These are phyloP conservation scores for Chinchilla lanigera DNA, from an alignment of 2,113 vertebrate genomes.

Conservation along the genomic window DNA sequence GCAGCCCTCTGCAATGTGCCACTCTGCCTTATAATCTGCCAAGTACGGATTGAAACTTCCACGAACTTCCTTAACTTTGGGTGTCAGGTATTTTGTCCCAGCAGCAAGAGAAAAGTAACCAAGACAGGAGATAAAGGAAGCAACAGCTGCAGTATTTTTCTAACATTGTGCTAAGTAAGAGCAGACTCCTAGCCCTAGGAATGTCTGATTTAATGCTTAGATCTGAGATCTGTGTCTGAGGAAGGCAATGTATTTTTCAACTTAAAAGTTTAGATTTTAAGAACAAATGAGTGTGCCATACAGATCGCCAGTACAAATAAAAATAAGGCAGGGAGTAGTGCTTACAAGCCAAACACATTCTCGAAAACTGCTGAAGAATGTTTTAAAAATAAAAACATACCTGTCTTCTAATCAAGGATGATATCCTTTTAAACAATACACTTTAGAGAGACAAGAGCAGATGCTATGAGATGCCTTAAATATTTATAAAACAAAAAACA, in stretches of 20 bases:
- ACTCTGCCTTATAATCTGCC: too few relatives aligned
- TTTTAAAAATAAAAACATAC: background rate
- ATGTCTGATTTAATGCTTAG: too few relatives aligned
- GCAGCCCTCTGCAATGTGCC: too few relatives aligned
- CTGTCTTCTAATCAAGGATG: background rate
- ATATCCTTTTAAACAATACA: background rate
- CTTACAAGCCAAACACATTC: background rate
- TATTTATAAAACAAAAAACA: constrained; percentile 33
- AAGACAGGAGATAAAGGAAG: background rate
- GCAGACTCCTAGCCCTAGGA: background rate
- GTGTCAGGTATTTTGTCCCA: too few relatives aligned
- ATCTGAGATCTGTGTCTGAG: background rate
- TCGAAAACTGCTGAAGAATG: background rate
- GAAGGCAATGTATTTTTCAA: background rate
- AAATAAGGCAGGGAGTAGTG: background rate
- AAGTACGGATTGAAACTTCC: too few relatives aligned
- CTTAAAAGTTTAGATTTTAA: constrained; percentile 58
- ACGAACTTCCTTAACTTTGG: too few relatives aligned
- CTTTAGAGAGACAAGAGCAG: background rate
- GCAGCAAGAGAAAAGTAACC: too few relatives aligned
- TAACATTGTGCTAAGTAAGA: background rate
- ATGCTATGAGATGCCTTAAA: background rate
- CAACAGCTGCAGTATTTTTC: background rate
- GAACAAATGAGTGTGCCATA: background rate
- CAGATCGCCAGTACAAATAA: background rate